These are phyloP conservation scores for Pristionchus exspectatus DNA, from an alignment of 2,888 invertebrate genomes.

Conservation along the genomic window DNA sequence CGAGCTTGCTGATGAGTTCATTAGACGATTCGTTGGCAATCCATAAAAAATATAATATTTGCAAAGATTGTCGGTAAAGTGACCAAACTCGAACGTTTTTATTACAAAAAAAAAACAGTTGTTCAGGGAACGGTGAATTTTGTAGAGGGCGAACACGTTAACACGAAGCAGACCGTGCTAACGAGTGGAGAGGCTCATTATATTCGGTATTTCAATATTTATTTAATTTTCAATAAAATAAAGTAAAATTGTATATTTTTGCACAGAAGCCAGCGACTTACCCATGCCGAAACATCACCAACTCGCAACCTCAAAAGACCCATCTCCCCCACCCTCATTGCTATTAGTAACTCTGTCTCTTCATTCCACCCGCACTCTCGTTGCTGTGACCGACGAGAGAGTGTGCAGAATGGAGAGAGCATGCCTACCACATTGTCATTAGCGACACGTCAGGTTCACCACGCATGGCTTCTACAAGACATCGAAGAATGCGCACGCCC, in stretches of 20 bases:
- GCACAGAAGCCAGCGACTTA: neutral
- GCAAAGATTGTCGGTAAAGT: too few relatives aligned
- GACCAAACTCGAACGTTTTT: too few relatives aligned
- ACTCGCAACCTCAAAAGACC: neutral
- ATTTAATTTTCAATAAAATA: too few relatives aligned
- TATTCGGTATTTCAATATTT: constrained; percentile 18
- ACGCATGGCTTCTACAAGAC: constrained; percentile 50
- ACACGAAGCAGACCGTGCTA: constrained; percentile 40
- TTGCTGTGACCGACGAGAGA: too few relatives aligned
- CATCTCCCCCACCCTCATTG: neutral
- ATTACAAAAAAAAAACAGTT: neutral
- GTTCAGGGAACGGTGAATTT: constrained; percentile 16
- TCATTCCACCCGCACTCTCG: neutral
- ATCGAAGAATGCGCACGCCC: neutral
- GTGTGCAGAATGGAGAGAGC: neutral
- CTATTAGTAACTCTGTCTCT: neutral
- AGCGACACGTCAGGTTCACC: constrained; percentile 36
- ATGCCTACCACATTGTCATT: neutral
- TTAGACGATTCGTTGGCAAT: too few relatives aligned
- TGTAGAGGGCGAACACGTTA: constrained; percentile 31
- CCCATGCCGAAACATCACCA: neutral
- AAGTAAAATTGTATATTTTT: too few relatives aligned
- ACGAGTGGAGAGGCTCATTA: constrained; percentile 39
- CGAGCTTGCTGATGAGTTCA: too few relatives aligned
- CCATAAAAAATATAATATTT: too few relatives aligned